These are phyloP conservation scores for Nematostella vectensis DNA, from an alignment of 92 coral and sea anemone species.

Conservation along the genomic window DNA sequence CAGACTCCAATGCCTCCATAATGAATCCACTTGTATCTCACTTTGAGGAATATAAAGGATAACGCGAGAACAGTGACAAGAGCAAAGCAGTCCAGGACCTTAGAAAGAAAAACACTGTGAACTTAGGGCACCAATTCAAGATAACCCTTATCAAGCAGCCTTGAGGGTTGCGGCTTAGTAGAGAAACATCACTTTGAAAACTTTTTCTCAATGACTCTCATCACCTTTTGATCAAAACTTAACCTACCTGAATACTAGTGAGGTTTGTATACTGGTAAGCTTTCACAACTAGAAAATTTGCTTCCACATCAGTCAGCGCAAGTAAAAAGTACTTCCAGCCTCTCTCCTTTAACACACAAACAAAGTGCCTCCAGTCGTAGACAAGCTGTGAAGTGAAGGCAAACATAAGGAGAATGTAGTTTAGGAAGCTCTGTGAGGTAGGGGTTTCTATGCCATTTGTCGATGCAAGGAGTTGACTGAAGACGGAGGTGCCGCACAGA, in stretches of 20 bases:
- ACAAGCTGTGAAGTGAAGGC: slow-evolving; percentile 52
- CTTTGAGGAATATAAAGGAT: slow-evolving; percentile 66
- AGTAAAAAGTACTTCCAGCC: slow-evolving; percentile 87
- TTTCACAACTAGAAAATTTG: slow-evolving; percentile 75
- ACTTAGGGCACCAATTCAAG: no score
- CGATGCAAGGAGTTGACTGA: slow-evolving; percentile 62
- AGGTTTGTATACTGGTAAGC: slow-evolving; percentile 95
- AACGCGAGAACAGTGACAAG: slow-evolving; percentile 60
- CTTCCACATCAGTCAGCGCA: slow-evolving; percentile 79
- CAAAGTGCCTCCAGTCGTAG: slow-evolving; percentile 23
- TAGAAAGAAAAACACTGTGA: slow-evolving; percentile 4
- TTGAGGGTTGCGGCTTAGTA: no score
- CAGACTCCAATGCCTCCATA: slow-evolving; percentile 57
- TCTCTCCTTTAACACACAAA: slow-evolving; percentile 37
- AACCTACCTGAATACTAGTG: slow-evolving; percentile 85
- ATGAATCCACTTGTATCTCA: slow-evolving; percentile 67
- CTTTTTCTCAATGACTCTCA: no score
- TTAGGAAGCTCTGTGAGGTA: slow-evolving; percentile 71
- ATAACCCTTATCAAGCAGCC: no score
- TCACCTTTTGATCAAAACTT: no score
- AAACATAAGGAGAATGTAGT: slow-evolving; percentile 46
- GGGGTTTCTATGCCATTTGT: slow-evolving; percentile 54
- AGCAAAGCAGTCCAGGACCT: slow-evolving; percentile 90
- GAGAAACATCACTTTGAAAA: no score
- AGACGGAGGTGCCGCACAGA: slow-evolving; percentile 72